Evolutionary conservation across 2,888 invertebrate genomes (phyloP), one percentile per base, ranked within the genome.

Genomic region (Heliconius erato): DNA sequence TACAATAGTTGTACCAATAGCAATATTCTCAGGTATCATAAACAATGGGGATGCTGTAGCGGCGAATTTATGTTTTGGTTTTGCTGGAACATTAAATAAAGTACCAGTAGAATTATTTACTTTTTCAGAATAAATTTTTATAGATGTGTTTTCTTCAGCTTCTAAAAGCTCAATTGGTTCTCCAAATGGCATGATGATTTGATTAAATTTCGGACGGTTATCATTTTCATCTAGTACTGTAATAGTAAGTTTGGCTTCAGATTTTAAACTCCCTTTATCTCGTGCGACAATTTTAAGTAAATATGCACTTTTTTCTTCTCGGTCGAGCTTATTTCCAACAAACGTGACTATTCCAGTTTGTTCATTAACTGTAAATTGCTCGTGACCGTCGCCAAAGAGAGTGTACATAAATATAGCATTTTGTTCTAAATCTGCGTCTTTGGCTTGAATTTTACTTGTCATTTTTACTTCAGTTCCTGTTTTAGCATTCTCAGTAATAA

Each of bases 161-260:
- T 97, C 97, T 3, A 97, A 89, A 54, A 98, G 96, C 83, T 97
- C 97, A 35, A 98, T 94, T 14, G 96, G 97, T 86, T 97, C 97
- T 81, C 97, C 97, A 79, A 97, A 96, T 7, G 97, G 97, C 65
- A 98, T 97, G 0, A 97, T 96, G 87, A 98, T 97, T 89, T 98
- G 97, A 81, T 96, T 96, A 87, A 98, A 98, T 79, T 95, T 95
- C 0, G 98, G 98, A 23, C 97, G 90, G 90, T 98, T 98, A 89
- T 98, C 98, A 89, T 99, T 99, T 89, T 97, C 97, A 90, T 99
- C 99, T 7, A 97, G 96, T 40, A 98, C 93, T 0, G 94, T 96
- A 72, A 99, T 97, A 1, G 96, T 97, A 14, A 99, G 90, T 88
- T 97, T 97, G 0, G 98, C 97, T 91, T 98, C 97, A 1, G 98